Evolutionary conservation across 2,113 vertebrate genomes (phyloP).

Genomic region (Oreotragus oreotragus): DNA sequence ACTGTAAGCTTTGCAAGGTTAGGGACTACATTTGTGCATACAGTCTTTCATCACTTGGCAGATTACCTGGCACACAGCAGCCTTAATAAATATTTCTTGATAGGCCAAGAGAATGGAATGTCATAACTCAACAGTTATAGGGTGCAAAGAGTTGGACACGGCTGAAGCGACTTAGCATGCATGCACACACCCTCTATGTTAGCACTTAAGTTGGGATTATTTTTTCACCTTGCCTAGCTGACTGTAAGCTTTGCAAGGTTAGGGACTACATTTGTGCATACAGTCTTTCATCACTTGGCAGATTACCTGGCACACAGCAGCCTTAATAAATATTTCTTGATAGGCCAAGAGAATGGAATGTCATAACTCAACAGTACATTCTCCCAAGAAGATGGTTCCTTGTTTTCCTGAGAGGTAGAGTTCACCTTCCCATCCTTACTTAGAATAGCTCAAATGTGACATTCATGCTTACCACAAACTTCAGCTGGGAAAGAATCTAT

Average conservation of each 20-base stretch:
- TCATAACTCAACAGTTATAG: neutral
- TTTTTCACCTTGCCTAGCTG: neutral
- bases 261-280: neutral
- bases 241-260: neutral
- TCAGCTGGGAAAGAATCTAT: neutral
- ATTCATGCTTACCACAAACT: neutral
- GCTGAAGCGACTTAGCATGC: neutral
- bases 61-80: neutral
- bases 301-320: neutral
- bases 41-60: neutral
- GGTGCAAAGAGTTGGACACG: neutral
- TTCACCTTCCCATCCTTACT: neutral
- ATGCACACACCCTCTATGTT: fast-evolving
- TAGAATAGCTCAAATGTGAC: neutral
- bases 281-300: neutral
- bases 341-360: neutral
- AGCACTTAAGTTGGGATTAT: neutral
- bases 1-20: neutral
- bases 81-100: neutral
- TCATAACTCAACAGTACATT: neutral
- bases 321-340: neutral
- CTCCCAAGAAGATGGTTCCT: neutral
- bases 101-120: neutral
- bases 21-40: neutral
- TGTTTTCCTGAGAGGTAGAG: neutral